Conservation (phyloP, 2,797 vertebrate genomes). For the Hypotaenidia philippensis region DNA sequence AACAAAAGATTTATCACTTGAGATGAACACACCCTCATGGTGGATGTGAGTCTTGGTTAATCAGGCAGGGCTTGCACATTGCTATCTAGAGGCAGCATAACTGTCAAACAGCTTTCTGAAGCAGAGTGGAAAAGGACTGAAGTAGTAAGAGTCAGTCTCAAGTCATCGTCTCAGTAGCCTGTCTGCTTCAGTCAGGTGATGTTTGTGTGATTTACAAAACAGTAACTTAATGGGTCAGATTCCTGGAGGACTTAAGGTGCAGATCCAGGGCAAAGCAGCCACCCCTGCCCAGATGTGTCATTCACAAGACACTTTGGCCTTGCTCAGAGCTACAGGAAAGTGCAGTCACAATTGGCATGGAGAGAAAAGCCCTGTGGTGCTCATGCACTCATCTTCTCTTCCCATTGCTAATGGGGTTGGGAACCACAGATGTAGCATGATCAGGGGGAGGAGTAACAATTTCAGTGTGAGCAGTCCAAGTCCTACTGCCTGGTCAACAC, state of each 20-base stretch:
- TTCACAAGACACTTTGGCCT: neutral
- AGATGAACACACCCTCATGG: neutral
- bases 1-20: too few relatives aligned
- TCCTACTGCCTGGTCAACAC: neutral
- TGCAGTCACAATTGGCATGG: neutral
- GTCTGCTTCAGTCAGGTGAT: neutral
- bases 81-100: neutral
- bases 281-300: neutral
- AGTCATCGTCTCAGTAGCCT: neutral
- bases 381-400: neutral
- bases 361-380: neutral
- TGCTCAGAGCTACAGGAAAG: neutral
- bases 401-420: neutral
- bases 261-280: neutral
- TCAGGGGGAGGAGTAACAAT: neutral
- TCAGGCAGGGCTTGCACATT: neutral
- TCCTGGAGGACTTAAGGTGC: neutral
- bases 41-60: neutral
- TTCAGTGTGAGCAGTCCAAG: neutral
- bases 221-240: neutral
- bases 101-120: neutral
- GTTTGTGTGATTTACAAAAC: neutral
- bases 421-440: neutral
- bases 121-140: neutral
- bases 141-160: neutral